Evolutionary conservation across 2,797 vertebrate species (phyloP).

Genomic region (Crocidura indochinensis): DNA sequence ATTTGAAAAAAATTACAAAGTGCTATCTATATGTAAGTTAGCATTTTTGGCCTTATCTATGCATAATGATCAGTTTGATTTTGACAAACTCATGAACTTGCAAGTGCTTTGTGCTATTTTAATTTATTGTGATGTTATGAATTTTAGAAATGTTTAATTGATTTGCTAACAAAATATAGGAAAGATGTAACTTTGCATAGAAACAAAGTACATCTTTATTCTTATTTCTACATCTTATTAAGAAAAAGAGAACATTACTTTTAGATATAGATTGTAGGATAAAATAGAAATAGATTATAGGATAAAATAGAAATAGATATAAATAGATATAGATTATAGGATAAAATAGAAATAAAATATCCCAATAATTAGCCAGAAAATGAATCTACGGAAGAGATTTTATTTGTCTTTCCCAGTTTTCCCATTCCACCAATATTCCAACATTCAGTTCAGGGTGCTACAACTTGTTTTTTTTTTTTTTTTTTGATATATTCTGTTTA

Average conservation of each 20-base stretch:
- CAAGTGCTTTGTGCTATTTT: conserved; percentile 86
- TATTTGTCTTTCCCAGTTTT: conserved; percentile 11
- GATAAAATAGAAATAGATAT: conserved; percentile 26
- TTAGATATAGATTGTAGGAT: conserved; percentile 28
- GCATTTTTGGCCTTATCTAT: conserved; percentile 84
- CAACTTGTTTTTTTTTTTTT: not conserved
- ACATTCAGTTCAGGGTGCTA: not conserved
- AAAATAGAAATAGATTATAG: not conserved
- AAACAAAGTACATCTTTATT: conserved; percentile 90
- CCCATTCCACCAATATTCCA: not conserved
- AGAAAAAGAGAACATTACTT: conserved; percentile 16
- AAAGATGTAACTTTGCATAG: conserved; percentile 86
- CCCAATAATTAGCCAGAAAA: too few species aligned
- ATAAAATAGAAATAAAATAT: not conserved
- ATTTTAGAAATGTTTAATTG: conserved; percentile 86
- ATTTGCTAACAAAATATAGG: conserved; percentile 84
- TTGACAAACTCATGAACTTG: conserved; percentile 83
- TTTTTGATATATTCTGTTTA: conserved; percentile 1
- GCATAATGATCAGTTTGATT: conserved; percentile 81
- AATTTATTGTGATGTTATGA: conserved; percentile 88
- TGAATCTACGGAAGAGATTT: not conserved
- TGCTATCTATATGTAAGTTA: conserved; percentile 85
- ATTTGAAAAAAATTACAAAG: conserved; percentile 77
- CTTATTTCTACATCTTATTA: conserved; percentile 83
- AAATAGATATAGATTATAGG: conserved; percentile 16